A percentile compares a stretch with the other conserved stretches of the same genome.
phyloP scores from a whole-genome alignment of 2,113 vertebrate genomes.

The Pipra filicauda region DNA sequence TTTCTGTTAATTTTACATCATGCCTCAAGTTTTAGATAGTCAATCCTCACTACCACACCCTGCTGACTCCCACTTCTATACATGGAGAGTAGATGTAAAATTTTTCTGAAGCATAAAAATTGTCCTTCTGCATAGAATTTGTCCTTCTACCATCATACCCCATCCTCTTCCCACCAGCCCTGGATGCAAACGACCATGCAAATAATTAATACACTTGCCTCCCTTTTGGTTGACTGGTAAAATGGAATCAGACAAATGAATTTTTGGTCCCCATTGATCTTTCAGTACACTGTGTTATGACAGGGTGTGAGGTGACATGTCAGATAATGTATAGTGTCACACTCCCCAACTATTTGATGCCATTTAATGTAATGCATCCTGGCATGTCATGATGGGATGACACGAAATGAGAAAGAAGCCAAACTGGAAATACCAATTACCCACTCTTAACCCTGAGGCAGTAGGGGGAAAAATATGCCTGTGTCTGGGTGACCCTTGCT shows the following conservation, averaged over 20 bases:
- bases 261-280: constrained; percentile 42
- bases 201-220: constrained; percentile 4
- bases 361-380: constrained; percentile 57
- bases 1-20: neutral
- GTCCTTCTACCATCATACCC: neutral
- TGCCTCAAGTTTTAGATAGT: neutral
- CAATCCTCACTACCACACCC: neutral
- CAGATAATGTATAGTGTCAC: constrained; percentile 53
- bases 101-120: neutral
- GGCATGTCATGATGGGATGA: constrained; percentile 47
- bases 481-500: constrained; percentile 22
- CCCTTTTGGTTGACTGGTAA: constrained; percentile 40
- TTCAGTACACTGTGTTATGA: constrained; percentile 47
- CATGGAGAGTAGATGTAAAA: neutral
- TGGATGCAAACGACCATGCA: neutral
- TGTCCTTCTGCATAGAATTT: neutral
- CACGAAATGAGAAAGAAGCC: constrained; percentile 57
- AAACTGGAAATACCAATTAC: constrained; percentile 63
- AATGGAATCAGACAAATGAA: constrained; percentile 58
- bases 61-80: rapidly evolving
- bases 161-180: neutral
- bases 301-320: constrained; percentile 58
- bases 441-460: constrained; percentile 56
- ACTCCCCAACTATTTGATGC: constrained; percentile 42
- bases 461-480: neutral